phyloP scores from a whole-genome alignment of 2,888 invertebrate genomes.

The Halictus ligatus region DNA sequence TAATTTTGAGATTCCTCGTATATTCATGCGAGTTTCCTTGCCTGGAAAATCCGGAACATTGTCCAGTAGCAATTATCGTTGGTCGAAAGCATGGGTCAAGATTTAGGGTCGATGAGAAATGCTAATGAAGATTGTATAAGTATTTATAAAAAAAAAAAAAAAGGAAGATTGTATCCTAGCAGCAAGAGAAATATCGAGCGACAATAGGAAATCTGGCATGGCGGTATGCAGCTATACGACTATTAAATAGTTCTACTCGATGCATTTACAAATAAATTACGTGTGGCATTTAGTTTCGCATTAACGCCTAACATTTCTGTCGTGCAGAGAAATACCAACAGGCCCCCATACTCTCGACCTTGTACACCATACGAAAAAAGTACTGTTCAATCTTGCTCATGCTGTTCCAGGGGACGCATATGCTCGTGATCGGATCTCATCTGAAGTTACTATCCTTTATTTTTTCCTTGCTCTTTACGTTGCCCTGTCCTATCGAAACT shows the following conservation, averaged over 20 bases:
- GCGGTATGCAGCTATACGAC: neutral
- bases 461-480: conserved; percentile 14
- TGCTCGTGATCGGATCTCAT: conserved; percentile 56
- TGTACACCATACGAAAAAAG: neutral
- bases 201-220: neutral
- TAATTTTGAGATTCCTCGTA: neutral
- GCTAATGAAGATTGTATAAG: neutral
- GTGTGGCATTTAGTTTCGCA: neutral
- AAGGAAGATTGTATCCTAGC: neutral
- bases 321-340: neutral
- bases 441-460: conserved; percentile 46
- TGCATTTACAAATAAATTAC: conserved; percentile 5
- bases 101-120: neutral
- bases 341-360: conserved; percentile 10
- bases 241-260: neutral
- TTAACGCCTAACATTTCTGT: neutral
- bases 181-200: conserved; percentile 14
- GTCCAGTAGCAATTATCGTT: neutral
- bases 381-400: conserved; percentile 2
- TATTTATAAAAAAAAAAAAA: neutral
- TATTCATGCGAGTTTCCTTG: conserved; percentile 13
- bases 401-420: conserved; percentile 53
- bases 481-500: conserved; percentile 37
- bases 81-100: conserved; percentile 14
- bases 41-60: conserved; percentile 1